These are phyloP conservation scores for Prosapia bicincta DNA, from an alignment of 2,888 invertebrate genomes.

Conservation along the genomic window DNA sequence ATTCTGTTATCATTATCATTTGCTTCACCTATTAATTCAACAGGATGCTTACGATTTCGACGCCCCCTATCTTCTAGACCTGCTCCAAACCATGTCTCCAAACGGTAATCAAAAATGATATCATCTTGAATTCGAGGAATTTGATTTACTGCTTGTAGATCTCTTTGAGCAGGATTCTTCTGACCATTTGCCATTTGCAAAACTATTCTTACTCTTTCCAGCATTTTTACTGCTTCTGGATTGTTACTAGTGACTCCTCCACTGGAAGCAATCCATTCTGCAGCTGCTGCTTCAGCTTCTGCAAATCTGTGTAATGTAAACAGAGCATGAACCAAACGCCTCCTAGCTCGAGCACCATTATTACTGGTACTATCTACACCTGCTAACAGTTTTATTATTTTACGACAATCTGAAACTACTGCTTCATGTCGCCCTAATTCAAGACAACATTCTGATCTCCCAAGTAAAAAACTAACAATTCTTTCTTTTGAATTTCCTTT, in stretches of 20 bases:
- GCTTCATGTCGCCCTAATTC: slow-evolving; percentile 50
- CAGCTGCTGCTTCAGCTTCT: slow-evolving; percentile 55
- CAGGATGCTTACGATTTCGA: slow-evolving; percentile 38
- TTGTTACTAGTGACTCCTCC: slow-evolving; percentile 43
- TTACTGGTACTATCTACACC: slow-evolving; percentile 45
- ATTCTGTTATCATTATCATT: slow-evolving; percentile 16
- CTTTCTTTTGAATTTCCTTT: slow-evolving; percentile 46
- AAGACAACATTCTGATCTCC: slow-evolving; percentile 55
- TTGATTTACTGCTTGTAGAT: slow-evolving; percentile 16
- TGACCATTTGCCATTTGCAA: slow-evolving; percentile 49
- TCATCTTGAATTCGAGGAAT: slow-evolving; percentile 47
- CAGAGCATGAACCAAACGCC: slow-evolving; percentile 53
- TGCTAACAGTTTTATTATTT: slow-evolving; percentile 50
- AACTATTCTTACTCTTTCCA: slow-evolving; percentile 52
- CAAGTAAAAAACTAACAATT: slow-evolving; percentile 50
- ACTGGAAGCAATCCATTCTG: slow-evolving; percentile 54
- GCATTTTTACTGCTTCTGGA: slow-evolving; percentile 51
- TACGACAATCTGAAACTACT: slow-evolving; percentile 53
- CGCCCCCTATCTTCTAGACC: slow-evolving; percentile 35
- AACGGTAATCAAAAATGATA: slow-evolving; percentile 48
- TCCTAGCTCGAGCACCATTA: slow-evolving; percentile 49
- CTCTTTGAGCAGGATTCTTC: slow-evolving; percentile 26
- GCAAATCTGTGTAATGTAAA: slow-evolving; percentile 49
- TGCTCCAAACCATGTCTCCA: slow-evolving; percentile 48
- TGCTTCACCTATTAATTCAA: slow-evolving; percentile 37